A percentile compares a stretch with the other conserved stretches of the same genome.
phyloP scores from a whole-genome alignment of 2,888 invertebrate genomes.

The Augochlorella aurata region DNA sequence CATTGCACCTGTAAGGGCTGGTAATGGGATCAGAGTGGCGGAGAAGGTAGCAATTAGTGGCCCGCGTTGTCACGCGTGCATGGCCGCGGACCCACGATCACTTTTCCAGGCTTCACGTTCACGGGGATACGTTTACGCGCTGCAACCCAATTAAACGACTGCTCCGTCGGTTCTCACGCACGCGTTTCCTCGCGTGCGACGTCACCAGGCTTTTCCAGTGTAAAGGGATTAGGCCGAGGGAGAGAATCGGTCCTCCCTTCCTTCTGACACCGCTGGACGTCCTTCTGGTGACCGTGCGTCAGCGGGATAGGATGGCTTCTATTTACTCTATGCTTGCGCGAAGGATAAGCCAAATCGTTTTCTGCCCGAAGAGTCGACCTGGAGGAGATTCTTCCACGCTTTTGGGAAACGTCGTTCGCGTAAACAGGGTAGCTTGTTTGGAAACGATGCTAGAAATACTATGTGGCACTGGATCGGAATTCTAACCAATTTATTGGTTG shows the following conservation, averaged over 20 bases:
- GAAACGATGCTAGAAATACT: background rate
- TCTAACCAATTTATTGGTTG: too few species aligned
- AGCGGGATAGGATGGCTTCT: background rate
- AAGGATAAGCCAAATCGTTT: background rate
- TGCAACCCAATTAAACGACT: conserved; percentile 51
- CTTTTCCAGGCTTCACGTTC: conserved; percentile 29
- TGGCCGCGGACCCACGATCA: background rate
- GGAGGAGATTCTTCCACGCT: background rate
- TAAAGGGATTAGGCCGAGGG: background rate
- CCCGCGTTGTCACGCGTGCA: conserved; percentile 20
- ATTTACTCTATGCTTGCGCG: background rate
- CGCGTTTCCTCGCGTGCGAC: conserved; percentile 44
- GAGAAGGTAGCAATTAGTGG: conserved; percentile 52
- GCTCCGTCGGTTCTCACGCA: conserved; percentile 54
- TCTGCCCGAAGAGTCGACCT: background rate
- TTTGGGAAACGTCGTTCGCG: background rate
- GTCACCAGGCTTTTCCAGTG: background rate
- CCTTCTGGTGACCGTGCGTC: background rate
- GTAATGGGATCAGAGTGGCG: conserved; percentile 18
- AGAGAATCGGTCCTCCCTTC: background rate
- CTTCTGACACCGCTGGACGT: background rate
- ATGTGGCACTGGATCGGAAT: too few species aligned
- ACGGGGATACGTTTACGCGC: conserved; percentile 54
- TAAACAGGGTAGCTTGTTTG: background rate
- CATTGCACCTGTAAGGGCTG: conserved; percentile 30